Evolutionary conservation across 2,888 invertebrate genomes (phyloP).

Genomic region (Imbricaverruca yamaguchii): DNA sequence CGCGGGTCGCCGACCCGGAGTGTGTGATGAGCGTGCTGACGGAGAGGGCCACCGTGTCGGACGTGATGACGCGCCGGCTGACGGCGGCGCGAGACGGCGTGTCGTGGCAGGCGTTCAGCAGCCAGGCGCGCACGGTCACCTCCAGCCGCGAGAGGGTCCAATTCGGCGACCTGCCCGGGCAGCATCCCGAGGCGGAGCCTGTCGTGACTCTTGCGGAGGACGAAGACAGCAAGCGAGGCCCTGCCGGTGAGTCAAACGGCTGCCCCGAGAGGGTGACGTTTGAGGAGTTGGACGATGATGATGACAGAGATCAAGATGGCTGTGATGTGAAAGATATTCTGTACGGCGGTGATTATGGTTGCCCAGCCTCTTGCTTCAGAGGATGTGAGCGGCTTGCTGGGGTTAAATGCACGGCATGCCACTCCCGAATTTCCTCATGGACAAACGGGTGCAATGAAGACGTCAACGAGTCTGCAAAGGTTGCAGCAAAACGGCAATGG

Average conservation of each 20-base stretch:
- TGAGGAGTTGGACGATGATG: not conserved
- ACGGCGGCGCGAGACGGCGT: not conserved
- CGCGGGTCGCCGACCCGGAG: not conserved
- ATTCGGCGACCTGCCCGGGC: not conserved
- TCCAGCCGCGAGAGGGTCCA: not conserved
- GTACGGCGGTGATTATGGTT: too few relatives aligned
- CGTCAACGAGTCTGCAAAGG: too few relatives aligned
- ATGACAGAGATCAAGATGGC: too few relatives aligned
- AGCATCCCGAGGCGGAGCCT: not conserved
- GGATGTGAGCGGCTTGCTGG: too few relatives aligned
- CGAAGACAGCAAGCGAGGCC: not conserved
- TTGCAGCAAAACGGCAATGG: too few relatives aligned
- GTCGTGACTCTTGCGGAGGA: not conserved
- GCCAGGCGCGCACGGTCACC: not conserved
- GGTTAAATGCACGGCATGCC: too few relatives aligned
- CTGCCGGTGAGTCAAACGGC: not conserved
- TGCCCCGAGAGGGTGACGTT: not conserved
- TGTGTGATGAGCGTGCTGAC: constrained; percentile 9
- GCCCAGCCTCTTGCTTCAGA: too few relatives aligned
- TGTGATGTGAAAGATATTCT: too few relatives aligned
- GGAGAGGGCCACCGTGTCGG: not conserved
- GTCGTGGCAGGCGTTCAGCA: not conserved
- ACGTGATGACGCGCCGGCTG: not conserved
- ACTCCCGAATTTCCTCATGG: too few relatives aligned
- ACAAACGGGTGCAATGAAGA: too few relatives aligned